Base-by-base conservation (phyloP, 2,888 invertebrate genomes). In the Muscina levida region DNA sequence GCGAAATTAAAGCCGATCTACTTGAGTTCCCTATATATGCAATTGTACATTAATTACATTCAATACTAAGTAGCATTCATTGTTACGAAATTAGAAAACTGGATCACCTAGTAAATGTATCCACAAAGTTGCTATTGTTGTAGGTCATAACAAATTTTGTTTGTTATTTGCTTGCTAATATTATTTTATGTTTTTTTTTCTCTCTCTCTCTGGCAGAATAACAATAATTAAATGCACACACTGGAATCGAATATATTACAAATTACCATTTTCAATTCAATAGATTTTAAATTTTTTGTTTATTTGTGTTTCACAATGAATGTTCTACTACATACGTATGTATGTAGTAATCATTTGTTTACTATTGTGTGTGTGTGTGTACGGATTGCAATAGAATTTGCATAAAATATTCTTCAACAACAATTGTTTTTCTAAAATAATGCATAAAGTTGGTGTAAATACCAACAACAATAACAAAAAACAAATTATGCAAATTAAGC, bases 331-430 rank as follows among this genome's bases (percentile, higher is more conserved):
- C n/a, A n/a, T n/a, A n/a, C n/a, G 8, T 8, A 31, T 31, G 3
- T 31, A 31, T 31, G 4, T 31, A 31, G 31, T 31, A 5, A 8
- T 3, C 31, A 8, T 31, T 31, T 5, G 31, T 22, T 22, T 22
- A 22, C 1, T 62, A 19, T 62, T 62, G 62, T 62, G 19, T 42
- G 42, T 39, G 62, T n/a, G n/a, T n/a, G n/a, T n/a, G n/a, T n/a
- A n/a, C n/a, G n/a, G n/a, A 39, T 62, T 62, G 39, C 62, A 42
- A 62, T 62, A 11, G 42, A 62, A 62, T 62, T 62, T 62, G 22
- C 62, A 62, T 62, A 62, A 62, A 62, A 62, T 62, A 62, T 62
- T 62, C 62, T 62, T n/a, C n/a, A n/a, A 62, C 22, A 31, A 62
- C 42, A 62, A 62, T 62, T 42, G 62, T 62, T 42, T 59, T 37